These are phyloP conservation scores for Erpornis zantholeuca DNA, from an alignment of 2,113 vertebrate genomes.

Conservation along the genomic window DNA sequence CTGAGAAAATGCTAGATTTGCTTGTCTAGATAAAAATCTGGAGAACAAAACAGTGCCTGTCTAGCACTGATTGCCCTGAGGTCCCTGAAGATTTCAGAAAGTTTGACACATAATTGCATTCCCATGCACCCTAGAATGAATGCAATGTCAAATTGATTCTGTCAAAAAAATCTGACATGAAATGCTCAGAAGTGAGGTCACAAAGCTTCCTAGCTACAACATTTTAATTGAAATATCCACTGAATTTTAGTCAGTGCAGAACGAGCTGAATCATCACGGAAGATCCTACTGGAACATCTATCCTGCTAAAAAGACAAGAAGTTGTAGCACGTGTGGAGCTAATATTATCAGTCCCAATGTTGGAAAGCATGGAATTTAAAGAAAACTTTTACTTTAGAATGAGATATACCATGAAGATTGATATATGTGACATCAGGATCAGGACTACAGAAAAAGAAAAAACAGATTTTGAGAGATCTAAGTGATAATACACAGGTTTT, in stretches of 20 bases:
- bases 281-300: background rate
- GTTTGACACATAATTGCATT: slow-evolving; percentile 50
- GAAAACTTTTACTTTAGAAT: background rate
- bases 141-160: background rate
- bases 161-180: background rate
- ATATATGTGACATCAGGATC: background rate
- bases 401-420: background rate
- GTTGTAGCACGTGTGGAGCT: background rate
- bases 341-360: background rate
- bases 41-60: background rate
- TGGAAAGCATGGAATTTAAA: background rate
- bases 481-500: background rate
- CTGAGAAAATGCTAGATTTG: background rate
- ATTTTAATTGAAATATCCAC: background rate
- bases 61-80: background rate
- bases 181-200: background rate
- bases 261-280: background rate
- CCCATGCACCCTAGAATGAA: background rate
- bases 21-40: background rate
- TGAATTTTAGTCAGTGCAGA: background rate
- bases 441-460: background rate
- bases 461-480: background rate
- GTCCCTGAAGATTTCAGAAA: slow-evolving; percentile 39
- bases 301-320: background rate
- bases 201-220: background rate